Conservation (phyloP, 2,888 invertebrate species). For the Lymantria monacha region DNA sequence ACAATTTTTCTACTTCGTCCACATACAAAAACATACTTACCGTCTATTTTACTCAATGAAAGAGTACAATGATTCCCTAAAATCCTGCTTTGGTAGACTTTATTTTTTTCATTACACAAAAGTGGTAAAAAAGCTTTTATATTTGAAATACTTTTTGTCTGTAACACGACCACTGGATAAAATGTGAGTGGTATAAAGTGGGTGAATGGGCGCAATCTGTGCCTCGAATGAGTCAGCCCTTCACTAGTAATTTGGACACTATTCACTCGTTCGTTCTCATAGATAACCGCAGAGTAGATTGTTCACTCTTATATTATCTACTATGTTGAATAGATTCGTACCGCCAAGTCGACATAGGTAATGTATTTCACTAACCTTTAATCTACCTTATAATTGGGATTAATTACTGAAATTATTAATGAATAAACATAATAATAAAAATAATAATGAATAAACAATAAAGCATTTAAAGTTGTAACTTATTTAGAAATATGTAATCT, state of each 20-base stretch:
- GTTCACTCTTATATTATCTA: constrained; percentile 36
- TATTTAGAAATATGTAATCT: too few relatives aligned
- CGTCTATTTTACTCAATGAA: too few relatives aligned
- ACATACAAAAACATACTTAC: too few relatives aligned
- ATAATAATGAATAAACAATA: too few relatives aligned
- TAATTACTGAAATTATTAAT: too few relatives aligned
- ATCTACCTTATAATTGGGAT: too few relatives aligned
- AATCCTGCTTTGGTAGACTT: neutral
- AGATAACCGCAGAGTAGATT: constrained; percentile 69
- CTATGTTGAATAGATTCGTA: constrained; percentile 44
- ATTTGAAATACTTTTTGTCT: constrained; percentile 20
- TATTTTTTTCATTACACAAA: constrained; percentile 2
- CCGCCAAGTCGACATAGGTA: constrained; percentile 48
- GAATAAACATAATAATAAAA: too few relatives aligned
- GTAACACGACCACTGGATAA: constrained; percentile 41
- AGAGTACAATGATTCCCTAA: neutral
- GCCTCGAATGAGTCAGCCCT: constrained; percentile 64
- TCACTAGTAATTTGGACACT: constrained; percentile 69
- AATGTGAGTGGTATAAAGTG: constrained; percentile 43
- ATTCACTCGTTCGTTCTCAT: constrained; percentile 60
- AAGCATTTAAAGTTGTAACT: too few relatives aligned
- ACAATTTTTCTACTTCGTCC: too few relatives aligned
- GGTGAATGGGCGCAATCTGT: constrained; percentile 65
- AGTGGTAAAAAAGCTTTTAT: constrained; percentile 11
- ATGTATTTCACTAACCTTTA: constrained; percentile 43